Percentiles rank a stretch among this genome's conserved stretches.
These are phyloP conservation scores for Apogon talboti DNA, from an alignment of 2,797 vertebrate species.

Conservation along the genomic window DNA sequence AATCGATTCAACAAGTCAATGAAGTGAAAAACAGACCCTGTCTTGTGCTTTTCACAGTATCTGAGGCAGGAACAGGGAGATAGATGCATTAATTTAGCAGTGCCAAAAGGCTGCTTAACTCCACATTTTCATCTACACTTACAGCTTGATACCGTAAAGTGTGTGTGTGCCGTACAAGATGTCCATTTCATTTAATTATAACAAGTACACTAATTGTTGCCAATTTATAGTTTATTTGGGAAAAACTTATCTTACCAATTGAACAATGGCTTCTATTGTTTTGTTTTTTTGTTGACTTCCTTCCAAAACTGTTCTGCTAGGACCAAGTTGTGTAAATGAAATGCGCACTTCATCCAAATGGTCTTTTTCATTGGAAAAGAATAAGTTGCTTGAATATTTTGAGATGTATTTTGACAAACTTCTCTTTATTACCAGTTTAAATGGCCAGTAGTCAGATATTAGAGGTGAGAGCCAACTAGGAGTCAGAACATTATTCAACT, in stretches of 20 bases:
- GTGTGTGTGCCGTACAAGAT: background rate
- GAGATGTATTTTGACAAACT: background rate
- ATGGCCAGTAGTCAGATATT: constrained; percentile 32
- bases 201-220: background rate
- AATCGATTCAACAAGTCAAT: background rate
- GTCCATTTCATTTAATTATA: constrained; percentile 19
- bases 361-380: background rate
- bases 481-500: no score
- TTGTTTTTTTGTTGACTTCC: constrained; percentile 2
- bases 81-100: constrained; percentile 15
- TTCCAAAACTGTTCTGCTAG: background rate
- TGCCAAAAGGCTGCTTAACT: constrained; percentile 3
- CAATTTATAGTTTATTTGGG: background rate
- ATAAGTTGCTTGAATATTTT: background rate
- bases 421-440: constrained; percentile 39
- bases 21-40: background rate
- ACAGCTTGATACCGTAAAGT: constrained; percentile 1
- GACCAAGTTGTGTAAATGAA: constrained; percentile 12
- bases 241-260: background rate
- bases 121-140: background rate
- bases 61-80: constrained; percentile 6
- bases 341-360: constrained; percentile 8
- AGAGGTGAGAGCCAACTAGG: constrained; percentile 1
- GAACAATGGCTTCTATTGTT: background rate
- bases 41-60: constrained; percentile 3